Evolutionary conservation across 2,113 vertebrate species (phyloP).

Genomic region (Plecotus auritus): DNA sequence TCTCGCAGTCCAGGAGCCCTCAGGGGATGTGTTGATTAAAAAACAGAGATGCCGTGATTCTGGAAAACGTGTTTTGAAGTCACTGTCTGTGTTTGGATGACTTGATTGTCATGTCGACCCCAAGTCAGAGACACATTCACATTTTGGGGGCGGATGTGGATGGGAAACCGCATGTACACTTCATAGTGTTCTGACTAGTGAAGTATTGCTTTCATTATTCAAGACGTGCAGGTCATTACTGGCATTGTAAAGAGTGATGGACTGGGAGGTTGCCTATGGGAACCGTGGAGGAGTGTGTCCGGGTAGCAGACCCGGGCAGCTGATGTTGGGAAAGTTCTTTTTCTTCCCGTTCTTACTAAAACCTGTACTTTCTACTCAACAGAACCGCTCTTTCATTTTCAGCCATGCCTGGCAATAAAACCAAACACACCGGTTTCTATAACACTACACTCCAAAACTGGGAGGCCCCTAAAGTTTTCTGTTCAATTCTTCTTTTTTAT

Average conservation of each 20-base stretch:
- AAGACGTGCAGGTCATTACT: background rate
- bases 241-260: background rate
- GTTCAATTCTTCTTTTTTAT: background rate
- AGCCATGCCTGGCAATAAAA: background rate
- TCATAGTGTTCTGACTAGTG: background rate
- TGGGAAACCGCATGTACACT: background rate
- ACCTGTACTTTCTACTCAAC: constrained; percentile 16
- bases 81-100: constrained; percentile 40
- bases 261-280: background rate
- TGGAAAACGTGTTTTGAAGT: constrained; percentile 42
- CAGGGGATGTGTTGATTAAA: too few relatives aligned
- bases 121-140: background rate
- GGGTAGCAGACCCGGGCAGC: background rate
- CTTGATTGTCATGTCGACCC: constrained; percentile 4
- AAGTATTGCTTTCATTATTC: constrained; percentile 15
- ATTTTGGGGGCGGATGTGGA: background rate
- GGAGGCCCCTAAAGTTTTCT: background rate
- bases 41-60: constrained; percentile 33
- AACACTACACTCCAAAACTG: background rate
- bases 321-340: background rate
- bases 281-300: background rate
- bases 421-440: background rate
- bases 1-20: too few relatives aligned
- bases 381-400: constrained; percentile 46
- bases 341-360: background rate